Evolutionary conservation across 1,140 invertebrate species (phyloP).

Genomic region (Drosophila ambigua): DNA sequence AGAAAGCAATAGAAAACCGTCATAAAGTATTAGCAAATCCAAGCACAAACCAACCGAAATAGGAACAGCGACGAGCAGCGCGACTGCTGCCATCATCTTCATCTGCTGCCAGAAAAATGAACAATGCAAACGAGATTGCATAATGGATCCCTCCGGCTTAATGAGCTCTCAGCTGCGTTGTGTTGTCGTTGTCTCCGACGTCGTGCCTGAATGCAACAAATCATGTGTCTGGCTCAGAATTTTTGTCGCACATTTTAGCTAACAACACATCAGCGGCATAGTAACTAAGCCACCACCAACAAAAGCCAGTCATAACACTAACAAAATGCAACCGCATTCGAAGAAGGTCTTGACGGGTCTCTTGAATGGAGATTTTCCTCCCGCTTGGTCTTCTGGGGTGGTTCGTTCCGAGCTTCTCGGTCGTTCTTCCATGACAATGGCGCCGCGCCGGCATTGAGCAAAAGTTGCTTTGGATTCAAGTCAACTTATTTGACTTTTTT

Average conservation of each 20-base stretch:
- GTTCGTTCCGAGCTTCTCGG: neutral
- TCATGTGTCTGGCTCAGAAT: constrained; percentile 67
- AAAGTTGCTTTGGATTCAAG: constrained; percentile 5
- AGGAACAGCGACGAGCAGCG: constrained; percentile 4
- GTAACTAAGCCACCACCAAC: constrained; percentile 2
- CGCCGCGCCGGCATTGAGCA: constrained; percentile 17
- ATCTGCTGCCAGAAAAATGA: constrained; percentile 28
- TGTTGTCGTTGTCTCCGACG: constrained; percentile 8
- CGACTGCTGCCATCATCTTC: constrained; percentile 28
- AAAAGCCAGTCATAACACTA: constrained; percentile 37
- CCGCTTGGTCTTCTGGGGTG: neutral
- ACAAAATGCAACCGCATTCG: constrained; percentile 20
- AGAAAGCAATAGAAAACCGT: neutral
- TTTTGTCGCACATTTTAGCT: constrained; percentile 72
- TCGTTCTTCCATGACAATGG: constrained; percentile 41
- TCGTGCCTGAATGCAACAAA: constrained; percentile 56
- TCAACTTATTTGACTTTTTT: constrained; percentile 22
- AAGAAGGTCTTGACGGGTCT: constrained; percentile 7
- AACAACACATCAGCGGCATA: constrained; percentile 35
- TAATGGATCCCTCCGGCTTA: constrained; percentile 52
- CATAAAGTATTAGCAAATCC: constrained; percentile 28
- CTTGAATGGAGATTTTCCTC: neutral
- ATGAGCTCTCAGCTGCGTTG: constrained; percentile 54
- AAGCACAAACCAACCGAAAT: constrained; percentile 9
- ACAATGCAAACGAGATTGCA: constrained; percentile 71